Conservation (phyloP, 2,888 invertebrate genomes). For the Acronicta leporina region DNA sequence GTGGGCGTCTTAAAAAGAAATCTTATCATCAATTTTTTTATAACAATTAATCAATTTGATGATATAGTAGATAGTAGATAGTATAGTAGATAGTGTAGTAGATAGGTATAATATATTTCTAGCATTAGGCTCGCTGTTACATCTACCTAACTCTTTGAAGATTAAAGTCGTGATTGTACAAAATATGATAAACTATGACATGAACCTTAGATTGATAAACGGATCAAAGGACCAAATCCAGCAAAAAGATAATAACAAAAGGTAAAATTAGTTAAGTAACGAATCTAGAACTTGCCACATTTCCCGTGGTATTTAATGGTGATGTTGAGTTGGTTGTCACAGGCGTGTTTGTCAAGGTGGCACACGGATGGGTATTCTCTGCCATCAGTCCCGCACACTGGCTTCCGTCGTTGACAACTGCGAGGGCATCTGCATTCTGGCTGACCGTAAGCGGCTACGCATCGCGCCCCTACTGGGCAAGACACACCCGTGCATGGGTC, state of each 20-base stretch:
- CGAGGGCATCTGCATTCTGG: slow-evolving; percentile 90
- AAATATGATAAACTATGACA: too few species aligned
- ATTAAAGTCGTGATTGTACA: too few species aligned
- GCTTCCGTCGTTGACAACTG: slow-evolving; percentile 91
- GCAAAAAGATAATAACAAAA: not conserved
- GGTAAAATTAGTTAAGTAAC: not conserved
- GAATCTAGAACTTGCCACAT: slow-evolving; percentile 92
- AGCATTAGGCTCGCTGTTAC: too few species aligned
- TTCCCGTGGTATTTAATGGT: slow-evolving; percentile 94
- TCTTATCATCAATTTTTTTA: slow-evolving; percentile 8
- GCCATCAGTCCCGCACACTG: slow-evolving; percentile 96
- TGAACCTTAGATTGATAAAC: too few species aligned
- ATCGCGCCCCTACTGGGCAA: slow-evolving; percentile 92
- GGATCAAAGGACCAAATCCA: too few species aligned
- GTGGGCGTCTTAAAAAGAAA: slow-evolving; percentile 10
- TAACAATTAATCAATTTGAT: slow-evolving; percentile 13
- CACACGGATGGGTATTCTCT: slow-evolving; percentile 96
- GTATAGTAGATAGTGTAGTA: too few species aligned
- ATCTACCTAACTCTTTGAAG: too few species aligned
- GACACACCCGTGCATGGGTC: slow-evolving; percentile 92
- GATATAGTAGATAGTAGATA: too few species aligned
- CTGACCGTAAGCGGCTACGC: slow-evolving; percentile 91
- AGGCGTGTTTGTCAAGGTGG: slow-evolving; percentile 94
- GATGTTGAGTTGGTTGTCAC: slow-evolving; percentile 92
- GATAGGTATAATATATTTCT: too few species aligned